These are phyloP conservation scores for Enteromius unitaeniatus DNA, from an alignment of 2,797 vertebrate genomes.

Conservation along the genomic window DNA sequence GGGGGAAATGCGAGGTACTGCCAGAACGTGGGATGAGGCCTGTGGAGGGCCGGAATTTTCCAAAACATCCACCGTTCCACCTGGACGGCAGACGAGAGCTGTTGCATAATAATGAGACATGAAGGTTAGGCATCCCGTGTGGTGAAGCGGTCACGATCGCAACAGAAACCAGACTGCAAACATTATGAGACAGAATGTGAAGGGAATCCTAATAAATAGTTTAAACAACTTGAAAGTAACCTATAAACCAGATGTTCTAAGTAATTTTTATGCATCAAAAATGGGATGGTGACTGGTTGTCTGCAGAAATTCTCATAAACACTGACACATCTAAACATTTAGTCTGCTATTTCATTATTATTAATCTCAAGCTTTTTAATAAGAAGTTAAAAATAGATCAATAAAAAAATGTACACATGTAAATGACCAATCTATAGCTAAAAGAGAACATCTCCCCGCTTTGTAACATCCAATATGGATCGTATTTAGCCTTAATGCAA, in stretches of 20 bases:
- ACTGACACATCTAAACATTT: background rate
- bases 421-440: background rate
- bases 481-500: background rate
- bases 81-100: constrained; percentile 47
- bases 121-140: constrained; percentile 43
- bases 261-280: background rate
- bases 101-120: constrained; percentile 58
- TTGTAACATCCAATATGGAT: background rate
- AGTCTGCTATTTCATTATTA: background rate
- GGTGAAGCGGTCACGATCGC: constrained; percentile 28
- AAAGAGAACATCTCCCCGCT: background rate
- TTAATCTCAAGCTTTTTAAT: background rate
- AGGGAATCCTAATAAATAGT: constrained; percentile 1
- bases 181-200: constrained; percentile 10
- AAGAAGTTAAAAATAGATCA: background rate
- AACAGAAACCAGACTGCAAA: constrained; percentile 19
- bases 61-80: constrained; percentile 58
- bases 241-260: background rate
- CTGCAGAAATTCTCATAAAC: background rate
- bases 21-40: constrained; percentile 66
- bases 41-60: constrained; percentile 67
- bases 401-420: background rate
- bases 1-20: constrained; percentile 64
- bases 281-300: background rate
- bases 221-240: background rate